These are phyloP conservation scores for Ranitomeya variabilis DNA, from an alignment of 2,113 vertebrate species.

Conservation along the genomic window DNA sequence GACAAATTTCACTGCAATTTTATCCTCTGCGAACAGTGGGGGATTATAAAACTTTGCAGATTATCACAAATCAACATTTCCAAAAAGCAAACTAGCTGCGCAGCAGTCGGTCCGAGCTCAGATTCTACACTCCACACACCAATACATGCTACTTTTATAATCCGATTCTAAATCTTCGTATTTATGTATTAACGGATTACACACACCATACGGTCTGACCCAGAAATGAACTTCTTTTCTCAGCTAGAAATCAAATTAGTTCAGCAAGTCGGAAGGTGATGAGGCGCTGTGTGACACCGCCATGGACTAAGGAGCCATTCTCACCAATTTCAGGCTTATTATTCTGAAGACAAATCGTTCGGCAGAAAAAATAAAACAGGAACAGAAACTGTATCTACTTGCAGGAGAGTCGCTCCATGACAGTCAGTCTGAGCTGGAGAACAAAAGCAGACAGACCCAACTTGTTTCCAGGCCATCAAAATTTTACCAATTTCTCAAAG, in stretches of 20 bases:
- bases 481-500: too few species aligned
- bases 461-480: too few species aligned
- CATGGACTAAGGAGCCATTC: not conserved
- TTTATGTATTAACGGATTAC: constrained; percentile 27
- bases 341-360: too few species aligned
- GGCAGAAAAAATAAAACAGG: too few species aligned
- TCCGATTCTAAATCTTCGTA: constrained; percentile 22
- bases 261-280: not conserved
- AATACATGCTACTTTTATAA: not conserved
- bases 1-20: not conserved
- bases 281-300: not conserved
- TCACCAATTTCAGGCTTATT: too few species aligned
- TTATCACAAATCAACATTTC: not conserved
- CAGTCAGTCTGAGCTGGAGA: too few species aligned
- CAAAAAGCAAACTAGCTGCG: not conserved
- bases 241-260: not conserved
- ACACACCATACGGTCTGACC: constrained; percentile 11
- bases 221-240: not conserved
- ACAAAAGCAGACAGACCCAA: too few species aligned
- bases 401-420: too few species aligned
- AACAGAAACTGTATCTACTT: too few species aligned
- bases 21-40: not conserved
- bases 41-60: not conserved
- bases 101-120: not conserved
- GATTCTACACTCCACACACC: too few species aligned